phyloP scores from a whole-genome alignment of 2,888 invertebrate species.

The Aleiodes alternator region DNA sequence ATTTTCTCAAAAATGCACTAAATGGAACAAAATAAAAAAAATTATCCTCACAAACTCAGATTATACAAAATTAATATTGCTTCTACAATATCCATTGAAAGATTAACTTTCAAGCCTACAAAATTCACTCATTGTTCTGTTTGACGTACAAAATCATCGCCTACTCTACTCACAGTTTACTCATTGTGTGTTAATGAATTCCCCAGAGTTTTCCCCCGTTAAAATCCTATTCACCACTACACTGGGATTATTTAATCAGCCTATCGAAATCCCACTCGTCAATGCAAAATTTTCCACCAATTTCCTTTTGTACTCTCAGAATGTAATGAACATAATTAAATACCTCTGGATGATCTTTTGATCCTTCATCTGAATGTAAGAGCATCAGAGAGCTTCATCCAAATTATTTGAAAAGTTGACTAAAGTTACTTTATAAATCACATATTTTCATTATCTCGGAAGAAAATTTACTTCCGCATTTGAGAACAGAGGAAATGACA shows the following conservation, averaged over 20 bases:
- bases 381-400: no score
- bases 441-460: conserved; percentile 4
- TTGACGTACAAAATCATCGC: not conserved
- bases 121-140: not conserved
- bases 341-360: no score
- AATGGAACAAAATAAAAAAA: no score
- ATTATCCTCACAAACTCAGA: no score
- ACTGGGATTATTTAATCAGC: conserved; percentile 61
- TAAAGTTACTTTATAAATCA: not conserved
- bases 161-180: conserved; percentile 57
- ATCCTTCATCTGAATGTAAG: no score
- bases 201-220: conserved; percentile 61
- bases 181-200: conserved; percentile 61
- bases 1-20: no score
- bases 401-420: no score
- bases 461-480: conserved; percentile 36
- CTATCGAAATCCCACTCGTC: no score
- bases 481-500: conserved; percentile 28
- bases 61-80: no score
- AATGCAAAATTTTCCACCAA: no score
- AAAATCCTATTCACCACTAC: conserved; percentile 56
- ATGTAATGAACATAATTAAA: no score
- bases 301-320: no score
- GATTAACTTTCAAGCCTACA: not conserved
- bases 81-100: not conserved